phyloP scores from a whole-genome alignment of 2,113 vertebrate species.

The Cettia cetti region DNA sequence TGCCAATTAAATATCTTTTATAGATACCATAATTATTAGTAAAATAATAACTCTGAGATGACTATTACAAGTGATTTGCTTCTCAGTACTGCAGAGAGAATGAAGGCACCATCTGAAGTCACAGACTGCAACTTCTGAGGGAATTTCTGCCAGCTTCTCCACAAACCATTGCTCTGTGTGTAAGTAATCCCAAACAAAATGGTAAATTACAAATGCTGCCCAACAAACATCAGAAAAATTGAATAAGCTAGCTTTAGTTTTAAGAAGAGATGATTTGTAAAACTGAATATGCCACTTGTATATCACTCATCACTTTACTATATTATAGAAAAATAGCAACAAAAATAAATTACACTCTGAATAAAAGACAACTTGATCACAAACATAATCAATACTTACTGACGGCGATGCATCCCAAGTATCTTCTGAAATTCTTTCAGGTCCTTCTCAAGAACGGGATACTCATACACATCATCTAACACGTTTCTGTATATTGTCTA shows the following conservation, averaged over 20 bases:
- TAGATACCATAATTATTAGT: neutral
- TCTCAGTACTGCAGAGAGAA: neutral
- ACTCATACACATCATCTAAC: slow-evolving; percentile 92
- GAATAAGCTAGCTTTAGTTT: neutral
- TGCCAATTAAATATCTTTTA: neutral
- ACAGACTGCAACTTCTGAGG: neutral
- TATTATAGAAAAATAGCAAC: neutral
- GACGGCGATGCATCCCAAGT: slow-evolving; percentile 88
- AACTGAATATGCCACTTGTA: neutral
- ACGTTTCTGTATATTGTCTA: slow-evolving; percentile 90
- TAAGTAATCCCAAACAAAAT: neutral
- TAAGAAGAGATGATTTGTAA: neutral
- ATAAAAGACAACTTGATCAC: neutral
- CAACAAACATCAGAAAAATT: neutral
- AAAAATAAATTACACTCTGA: neutral
- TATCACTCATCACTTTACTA: neutral
- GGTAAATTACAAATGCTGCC: neutral
- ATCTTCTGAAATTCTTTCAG: slow-evolving; percentile 91
- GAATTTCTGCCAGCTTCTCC: neutral
- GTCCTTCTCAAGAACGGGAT: slow-evolving; percentile 89
- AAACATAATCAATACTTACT: slow-evolving; percentile 78
- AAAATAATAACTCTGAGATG: neutral
- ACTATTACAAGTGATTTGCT: neutral
- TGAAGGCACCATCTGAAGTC: neutral
- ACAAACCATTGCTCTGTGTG: neutral